Percentiles rank a stretch among this genome's conserved stretches.
Evolutionary conservation across 2,113 vertebrate genomes (phyloP).

Genomic region (Phycodurus eques): DNA sequence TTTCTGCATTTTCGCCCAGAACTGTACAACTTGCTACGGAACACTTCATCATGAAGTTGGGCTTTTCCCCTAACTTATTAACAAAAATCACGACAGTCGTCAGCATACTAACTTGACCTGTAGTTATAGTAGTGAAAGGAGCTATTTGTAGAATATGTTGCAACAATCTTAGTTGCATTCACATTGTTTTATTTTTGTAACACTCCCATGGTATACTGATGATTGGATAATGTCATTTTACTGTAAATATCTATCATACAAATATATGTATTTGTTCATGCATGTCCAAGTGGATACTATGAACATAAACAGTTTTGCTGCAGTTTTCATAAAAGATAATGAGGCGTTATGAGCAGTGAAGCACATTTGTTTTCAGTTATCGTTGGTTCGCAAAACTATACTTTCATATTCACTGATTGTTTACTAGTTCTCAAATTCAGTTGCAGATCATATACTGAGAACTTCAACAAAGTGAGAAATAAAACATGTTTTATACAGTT

Average conservation of each 20-base stretch:
- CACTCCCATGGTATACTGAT: constrained; percentile 72
- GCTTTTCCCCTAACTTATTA: constrained; percentile 61
- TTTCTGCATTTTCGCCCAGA: constrained; percentile 48
- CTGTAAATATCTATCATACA: constrained; percentile 80
- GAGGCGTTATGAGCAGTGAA: constrained; percentile 45
- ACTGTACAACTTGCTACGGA: constrained; percentile 24
- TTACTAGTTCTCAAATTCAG: constrained; percentile 1
- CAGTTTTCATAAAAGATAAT: constrained; percentile 78
- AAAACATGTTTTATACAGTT: constrained; percentile 3
- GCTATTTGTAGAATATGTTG: constrained; percentile 38
- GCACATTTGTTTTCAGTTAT: not conserved
- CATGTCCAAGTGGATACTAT: constrained; percentile 79
- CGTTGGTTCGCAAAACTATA: not conserved
- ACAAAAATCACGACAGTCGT: constrained; percentile 53
- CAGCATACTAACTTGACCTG: constrained; percentile 33
- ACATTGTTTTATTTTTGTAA: constrained; percentile 64
- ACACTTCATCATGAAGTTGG: constrained; percentile 7
- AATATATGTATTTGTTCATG: constrained; percentile 82
- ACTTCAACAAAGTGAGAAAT: not conserved
- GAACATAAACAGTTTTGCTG: constrained; percentile 75
- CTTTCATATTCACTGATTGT: not conserved
- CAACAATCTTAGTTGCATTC: constrained; percentile 52
- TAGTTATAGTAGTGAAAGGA: constrained; percentile 43
- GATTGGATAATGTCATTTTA: constrained; percentile 62
- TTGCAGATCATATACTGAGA: constrained; percentile 1